Percentiles rank a stretch among this genome's conserved stretches.
Conservation (phyloP, 2,113 vertebrate genomes). For the Elachura formosa region DNA sequence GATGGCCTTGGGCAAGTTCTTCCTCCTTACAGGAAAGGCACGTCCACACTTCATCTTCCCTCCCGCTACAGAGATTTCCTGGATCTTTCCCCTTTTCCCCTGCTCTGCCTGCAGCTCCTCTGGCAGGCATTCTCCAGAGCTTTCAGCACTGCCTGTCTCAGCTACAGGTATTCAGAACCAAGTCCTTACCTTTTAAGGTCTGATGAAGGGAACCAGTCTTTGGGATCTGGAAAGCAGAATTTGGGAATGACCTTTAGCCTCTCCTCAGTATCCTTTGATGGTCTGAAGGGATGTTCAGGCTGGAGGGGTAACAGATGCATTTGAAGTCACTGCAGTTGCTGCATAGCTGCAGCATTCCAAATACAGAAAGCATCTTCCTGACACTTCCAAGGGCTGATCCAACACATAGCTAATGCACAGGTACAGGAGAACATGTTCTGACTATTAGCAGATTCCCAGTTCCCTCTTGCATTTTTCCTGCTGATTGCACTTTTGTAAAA, state of each 20-base stretch:
- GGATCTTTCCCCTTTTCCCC: neutral
- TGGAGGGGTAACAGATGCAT: slow-evolving; percentile 59
- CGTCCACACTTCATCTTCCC: neutral
- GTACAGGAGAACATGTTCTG: neutral
- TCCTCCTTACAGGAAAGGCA: neutral
- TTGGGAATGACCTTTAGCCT: slow-evolving; percentile 92
- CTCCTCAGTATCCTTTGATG: slow-evolving; percentile 91
- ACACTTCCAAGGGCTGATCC: neutral
- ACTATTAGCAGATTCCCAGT: neutral
- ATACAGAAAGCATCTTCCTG: neutral
- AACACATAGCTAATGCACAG: neutral
- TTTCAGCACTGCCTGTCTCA: neutral
- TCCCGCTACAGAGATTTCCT: neutral
- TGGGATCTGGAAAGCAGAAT: slow-evolving; percentile 95
- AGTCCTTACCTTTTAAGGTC: slow-evolving; percentile 83
- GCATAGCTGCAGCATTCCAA: neutral
- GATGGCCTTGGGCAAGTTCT: neutral
- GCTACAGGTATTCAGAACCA: neutral
- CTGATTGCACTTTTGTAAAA: neutral
- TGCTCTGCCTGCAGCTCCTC: neutral
- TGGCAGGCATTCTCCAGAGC: neutral
- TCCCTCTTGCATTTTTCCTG: neutral
- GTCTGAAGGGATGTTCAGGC: slow-evolving; percentile 86
- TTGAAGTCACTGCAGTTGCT: neutral
- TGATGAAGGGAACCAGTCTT: slow-evolving; percentile 86